Evolutionary conservation across 2,888 invertebrate genomes (phyloP), one percentile per base, ranked within the genome.

Genomic region (Malthinus flaveolus): DNA sequence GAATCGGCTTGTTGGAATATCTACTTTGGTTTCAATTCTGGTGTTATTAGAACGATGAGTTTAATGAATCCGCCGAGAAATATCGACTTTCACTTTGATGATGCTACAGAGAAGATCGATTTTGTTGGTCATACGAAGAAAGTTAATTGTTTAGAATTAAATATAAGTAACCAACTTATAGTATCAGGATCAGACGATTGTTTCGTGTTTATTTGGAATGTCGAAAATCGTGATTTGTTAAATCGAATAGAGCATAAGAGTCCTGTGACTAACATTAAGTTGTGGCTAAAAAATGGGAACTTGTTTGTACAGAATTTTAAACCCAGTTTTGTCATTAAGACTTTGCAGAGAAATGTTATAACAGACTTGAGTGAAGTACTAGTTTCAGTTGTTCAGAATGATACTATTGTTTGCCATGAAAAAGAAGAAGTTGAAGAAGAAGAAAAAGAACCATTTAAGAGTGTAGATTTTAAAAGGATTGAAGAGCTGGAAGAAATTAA

Each of bases 191-290:
- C 90, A 0, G 83, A 84, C 61, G 93, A 93, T 78, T 85, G 85
- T 47, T 83, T 82, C 58, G 87, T 93, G 0, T 85, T 87, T 64
- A 73, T 94, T 13, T 96, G 95, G 95, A 89, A 95, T 67, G 85
- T 93, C 53, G 79, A 80, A 5, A 93, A 91, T 73, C 82, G 85
- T 57, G 91, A 94, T 74, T 84, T 90, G 47, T 75, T 91, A 3
- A 84, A 87, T 66, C 86, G 83, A 46, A 80, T 92, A 64, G 78
- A 82, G 36, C 90, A 90, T 66, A 91, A 89, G 77, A 91, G 90
- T n/a, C 75, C 85, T 0, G 80, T 93, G 1, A 89, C 87, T 1
- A 91, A 92, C 78, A 83, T 89, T 1, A 82, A 83, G 56, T 87
- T 91, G 70, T 82, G 84, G 0, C 73, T 85, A 1, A 84, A 85